phyloP scores from a whole-genome alignment of 1,140 invertebrate genomes.

The Cephus cinctus region DNA sequence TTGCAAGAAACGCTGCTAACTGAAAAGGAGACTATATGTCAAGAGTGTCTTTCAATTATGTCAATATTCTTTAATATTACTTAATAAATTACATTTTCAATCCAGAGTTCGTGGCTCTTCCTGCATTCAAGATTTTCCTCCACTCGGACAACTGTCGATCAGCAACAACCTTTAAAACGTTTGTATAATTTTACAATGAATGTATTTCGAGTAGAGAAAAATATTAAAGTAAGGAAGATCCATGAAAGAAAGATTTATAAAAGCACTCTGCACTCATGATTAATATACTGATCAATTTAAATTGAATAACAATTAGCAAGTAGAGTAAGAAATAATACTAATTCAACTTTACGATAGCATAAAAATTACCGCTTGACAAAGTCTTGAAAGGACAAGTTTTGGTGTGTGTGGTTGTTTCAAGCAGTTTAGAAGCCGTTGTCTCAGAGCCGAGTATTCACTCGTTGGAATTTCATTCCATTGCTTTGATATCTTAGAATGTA shows the following conservation, averaged over 20 bases:
- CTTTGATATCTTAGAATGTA: conserved; percentile 84
- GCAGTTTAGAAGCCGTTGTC: conserved; percentile 72
- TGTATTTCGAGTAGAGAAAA: neutral
- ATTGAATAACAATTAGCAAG: neutral
- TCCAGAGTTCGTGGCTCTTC: conserved; percentile 2
- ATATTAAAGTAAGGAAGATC: conserved; percentile 5
- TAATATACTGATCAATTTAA: neutral
- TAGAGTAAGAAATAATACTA: neutral
- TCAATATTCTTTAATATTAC: conserved; percentile 8
- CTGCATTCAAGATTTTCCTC: no score
- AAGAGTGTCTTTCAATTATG: no score
- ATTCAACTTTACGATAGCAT: no score
- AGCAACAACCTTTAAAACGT: no score
- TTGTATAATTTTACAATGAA: no score
- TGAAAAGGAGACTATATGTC: no score
- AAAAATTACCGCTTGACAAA: conserved; percentile 78
- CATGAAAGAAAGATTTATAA: neutral
- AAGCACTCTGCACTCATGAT: neutral
- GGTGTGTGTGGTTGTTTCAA: conserved; percentile 73
- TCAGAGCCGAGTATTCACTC: conserved; percentile 72
- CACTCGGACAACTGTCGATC: no score
- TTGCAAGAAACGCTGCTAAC: conserved; percentile 43
- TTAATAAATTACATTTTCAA: neutral
- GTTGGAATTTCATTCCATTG: conserved; percentile 82
- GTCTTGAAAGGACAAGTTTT: conserved; percentile 79